Percentiles rank a stretch among this genome's conserved stretches.
These are phyloP conservation scores for Acropora yongei DNA, from an alignment of 64 coral and sea anemone species.

Conservation along the genomic window DNA sequence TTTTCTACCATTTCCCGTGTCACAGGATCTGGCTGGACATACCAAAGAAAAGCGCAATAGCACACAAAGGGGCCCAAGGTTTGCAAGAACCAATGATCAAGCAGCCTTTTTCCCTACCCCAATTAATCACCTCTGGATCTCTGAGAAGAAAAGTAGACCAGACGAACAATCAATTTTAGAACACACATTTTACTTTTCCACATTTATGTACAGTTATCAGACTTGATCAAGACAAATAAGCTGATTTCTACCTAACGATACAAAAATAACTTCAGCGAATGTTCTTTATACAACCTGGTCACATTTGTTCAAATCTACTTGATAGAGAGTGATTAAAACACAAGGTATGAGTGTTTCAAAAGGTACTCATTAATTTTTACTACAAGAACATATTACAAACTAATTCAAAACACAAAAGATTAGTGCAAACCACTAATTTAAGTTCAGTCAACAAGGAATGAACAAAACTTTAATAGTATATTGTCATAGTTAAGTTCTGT, in stretches of 20 bases:
- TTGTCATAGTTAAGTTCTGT: no score
- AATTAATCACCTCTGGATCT: not conserved
- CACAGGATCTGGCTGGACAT: no score
- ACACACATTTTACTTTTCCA: not conserved
- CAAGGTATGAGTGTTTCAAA: not conserved
- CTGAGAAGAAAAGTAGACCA: not conserved
- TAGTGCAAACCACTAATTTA: no score
- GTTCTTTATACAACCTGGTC: conserved; percentile 28
- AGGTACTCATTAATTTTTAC: not conserved
- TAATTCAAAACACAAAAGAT: not conserved
- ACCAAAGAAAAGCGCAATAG: no score
- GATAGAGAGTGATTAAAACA: not conserved
- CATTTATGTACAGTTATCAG: not conserved
- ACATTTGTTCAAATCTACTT: not conserved
- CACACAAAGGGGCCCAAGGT: no score
- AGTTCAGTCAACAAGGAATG: no score
- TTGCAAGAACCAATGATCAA: no score
- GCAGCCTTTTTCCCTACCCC: no score
- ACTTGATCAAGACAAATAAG: not conserved
- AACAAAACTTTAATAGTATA: no score
- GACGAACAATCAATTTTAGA: not conserved
- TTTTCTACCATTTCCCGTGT: no score
- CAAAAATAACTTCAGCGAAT: conserved; percentile 49
- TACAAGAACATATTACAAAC: not conserved
- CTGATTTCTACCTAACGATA: not conserved